Base-by-base conservation (phyloP, 2,888 invertebrate species). In the Chrysolina americana region DNA sequence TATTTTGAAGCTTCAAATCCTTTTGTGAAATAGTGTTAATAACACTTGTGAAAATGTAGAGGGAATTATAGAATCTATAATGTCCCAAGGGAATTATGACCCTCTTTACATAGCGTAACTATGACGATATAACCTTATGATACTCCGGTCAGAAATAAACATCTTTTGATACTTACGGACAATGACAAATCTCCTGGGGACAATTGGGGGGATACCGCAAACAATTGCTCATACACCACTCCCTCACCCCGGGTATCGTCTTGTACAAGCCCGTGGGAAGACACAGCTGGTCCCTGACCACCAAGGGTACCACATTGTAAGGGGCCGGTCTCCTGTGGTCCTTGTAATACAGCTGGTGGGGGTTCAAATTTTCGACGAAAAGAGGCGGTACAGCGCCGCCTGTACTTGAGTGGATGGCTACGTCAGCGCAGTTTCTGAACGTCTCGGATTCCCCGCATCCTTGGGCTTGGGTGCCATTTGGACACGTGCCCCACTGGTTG, bases 381-480 rank as follows among this genome's bases (percentile, higher is more conserved):
- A 93, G 89, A 13, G 95, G 94, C 19, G 92, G 92, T 0, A 94
- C 90, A 3, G 94, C 91, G 10, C 80, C 70, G 50, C 77, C 94
- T 2, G 94, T 94, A 86, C 93, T 95, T 41, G 95, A 94, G 9
- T 94, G 89, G 79, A 97, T 94, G 71, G 92, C 93, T 73, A 97
- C 92, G 86, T 97, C 97, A 0, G 97, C 96, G 85, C 97, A 97
- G 86, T 97, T 97, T 75, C 95, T 90, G 88, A 97, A 97, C 0
- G 96, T 96, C 89, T 97, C 97, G 10, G 96, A 95, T 78, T 92
- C 91, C n/a, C 97, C 97, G 85, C 96, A 97, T 1, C 97, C 96
- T 0, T 95, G 93, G 0, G 94, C 94, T 84, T 96, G 94, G 0
- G 95, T 95, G 59, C 96, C 96, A 86, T 96, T 96, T 0, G 91